These are phyloP conservation scores for Drosophila ezoana DNA, from an alignment of 2,888 invertebrate genomes.

Conservation along the genomic window DNA sequence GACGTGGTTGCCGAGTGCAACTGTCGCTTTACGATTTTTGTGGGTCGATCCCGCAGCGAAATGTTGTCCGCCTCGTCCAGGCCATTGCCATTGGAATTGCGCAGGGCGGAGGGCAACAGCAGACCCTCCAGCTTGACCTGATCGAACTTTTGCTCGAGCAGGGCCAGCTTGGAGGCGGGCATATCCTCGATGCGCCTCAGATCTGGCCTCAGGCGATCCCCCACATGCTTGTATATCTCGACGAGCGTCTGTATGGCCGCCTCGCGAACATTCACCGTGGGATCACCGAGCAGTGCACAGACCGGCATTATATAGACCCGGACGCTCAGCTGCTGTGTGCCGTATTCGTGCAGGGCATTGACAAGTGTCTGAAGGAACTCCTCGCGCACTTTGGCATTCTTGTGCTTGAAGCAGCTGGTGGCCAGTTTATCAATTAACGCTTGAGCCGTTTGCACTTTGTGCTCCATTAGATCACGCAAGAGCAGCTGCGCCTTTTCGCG, in stretches of 20 bases:
- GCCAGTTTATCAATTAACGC: constrained; percentile 90
- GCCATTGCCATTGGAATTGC: constrained; percentile 69
- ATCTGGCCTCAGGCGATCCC: constrained; percentile 93
- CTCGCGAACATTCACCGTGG: constrained; percentile 94
- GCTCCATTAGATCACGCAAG: constrained; percentile 90
- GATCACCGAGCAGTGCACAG: constrained; percentile 93
- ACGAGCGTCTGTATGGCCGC: constrained; percentile 93
- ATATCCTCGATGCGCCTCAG: constrained; percentile 91
- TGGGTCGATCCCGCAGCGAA: constrained; percentile 83
- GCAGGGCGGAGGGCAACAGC: constrained; percentile 89
- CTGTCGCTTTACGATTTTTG: constrained; percentile 85
- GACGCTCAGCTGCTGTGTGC: constrained; percentile 92
- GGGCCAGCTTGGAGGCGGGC: constrained; percentile 89
- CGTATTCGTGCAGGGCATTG: constrained; percentile 94
- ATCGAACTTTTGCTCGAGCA: constrained; percentile 93
- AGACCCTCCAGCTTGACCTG: constrained; percentile 92
- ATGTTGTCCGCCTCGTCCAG: constrained; percentile 86
- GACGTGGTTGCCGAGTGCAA: constrained; percentile 82
- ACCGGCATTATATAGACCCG: constrained; percentile 93
- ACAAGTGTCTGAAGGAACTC: constrained; percentile 94
- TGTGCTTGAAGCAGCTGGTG: constrained; percentile 90
- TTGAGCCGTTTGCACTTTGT: constrained; percentile 89
- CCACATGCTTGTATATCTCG: constrained; percentile 96
- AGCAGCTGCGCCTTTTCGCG: constrained; percentile 91
- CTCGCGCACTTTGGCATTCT: constrained; percentile 96